Base-by-base conservation (phyloP, 2,113 vertebrate species). In the Neoarius graeffei region DNA sequence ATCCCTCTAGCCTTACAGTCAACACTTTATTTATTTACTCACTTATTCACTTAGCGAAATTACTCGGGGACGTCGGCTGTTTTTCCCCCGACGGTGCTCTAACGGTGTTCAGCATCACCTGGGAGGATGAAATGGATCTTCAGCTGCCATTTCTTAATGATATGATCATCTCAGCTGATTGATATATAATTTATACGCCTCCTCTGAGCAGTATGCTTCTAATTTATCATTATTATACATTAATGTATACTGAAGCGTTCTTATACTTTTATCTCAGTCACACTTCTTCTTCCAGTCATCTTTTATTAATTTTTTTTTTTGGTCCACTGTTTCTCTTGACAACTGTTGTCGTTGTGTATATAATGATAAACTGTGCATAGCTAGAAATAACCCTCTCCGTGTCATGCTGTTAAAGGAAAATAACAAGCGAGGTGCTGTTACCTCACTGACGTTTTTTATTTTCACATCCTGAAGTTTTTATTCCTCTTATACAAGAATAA, bases 31-130 rank as follows among this genome's bases (percentile, higher is more conserved):
- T 91, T 90, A 87, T 88, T 89, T 91, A 88, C 88, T 90, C 89
- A 89, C 88, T 92, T 92, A 89, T 90, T 91, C 91, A 91, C 90
- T 92, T 92, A 92, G 89, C 87, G 86, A 89, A 89, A 92, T 91
- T 90, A 91, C 89, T 74, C 87, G 89, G 89, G 85, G 90, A 86
- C 73, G 85, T 90, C 81, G 85, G 60, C 82, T 87, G 79, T 88
- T 83, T 87, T 88, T 86, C 25, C 50, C 23, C 5, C 42, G 10
- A 25, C 81, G 64, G 8, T 82, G 86, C 83, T 87, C 85, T 89
- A 88, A 88, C 89, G 83, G 69, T 85, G 79, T 89, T 91, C 56
- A 27, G 88, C 86, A 83, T 89, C 89, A 91, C 89, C 88, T 90
- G 89, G 86, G 87, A 89, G 81, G 83, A 88, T 80, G 87, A 88